Evolutionary conservation across 2,797 vertebrate species (phyloP).

Genomic region (Toxotes lorentzi): DNA sequence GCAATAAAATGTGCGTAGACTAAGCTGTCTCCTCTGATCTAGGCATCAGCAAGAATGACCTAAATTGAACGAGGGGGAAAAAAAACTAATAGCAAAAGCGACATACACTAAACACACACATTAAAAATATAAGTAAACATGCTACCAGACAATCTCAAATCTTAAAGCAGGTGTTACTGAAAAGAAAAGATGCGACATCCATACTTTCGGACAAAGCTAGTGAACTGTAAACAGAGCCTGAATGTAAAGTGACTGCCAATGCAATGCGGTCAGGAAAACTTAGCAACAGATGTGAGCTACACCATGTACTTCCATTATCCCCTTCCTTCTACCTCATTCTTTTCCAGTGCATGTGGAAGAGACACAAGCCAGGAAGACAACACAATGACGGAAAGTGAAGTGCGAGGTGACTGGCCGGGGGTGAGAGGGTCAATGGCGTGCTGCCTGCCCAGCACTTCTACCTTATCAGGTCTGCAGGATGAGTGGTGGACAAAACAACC

Average conservation of each 20-base stretch:
- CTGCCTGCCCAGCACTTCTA: conserved; percentile 51
- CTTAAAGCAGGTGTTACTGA: conserved; percentile 15
- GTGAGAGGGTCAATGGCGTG: conserved; percentile 65
- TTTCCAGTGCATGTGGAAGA: conserved; percentile 74
- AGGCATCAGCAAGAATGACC: conserved; percentile 18
- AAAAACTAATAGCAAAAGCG: not conserved
- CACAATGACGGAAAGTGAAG: conserved; percentile 82
- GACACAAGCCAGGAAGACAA: conserved; percentile 82
- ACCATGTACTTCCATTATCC: conserved; percentile 33
- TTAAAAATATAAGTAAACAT: not conserved
- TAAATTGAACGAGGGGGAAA: conserved; percentile 10
- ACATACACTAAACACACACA: not conserved
- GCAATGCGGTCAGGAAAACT: conserved; percentile 82
- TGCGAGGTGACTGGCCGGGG: conserved; percentile 45
- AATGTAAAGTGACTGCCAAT: conserved; percentile 67
- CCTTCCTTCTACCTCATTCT: conserved; percentile 54
- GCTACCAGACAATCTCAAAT: conserved; percentile 3
- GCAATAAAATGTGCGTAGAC: conserved; percentile 39
- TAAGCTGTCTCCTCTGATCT: conserved; percentile 14
- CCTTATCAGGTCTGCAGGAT: conserved; percentile 73
- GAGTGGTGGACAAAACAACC: conserved; percentile 70
- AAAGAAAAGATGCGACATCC: not conserved
- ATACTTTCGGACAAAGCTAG: not conserved
- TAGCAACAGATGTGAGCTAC: conserved; percentile 84
- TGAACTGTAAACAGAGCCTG: conserved; percentile 5